Evolutionary conservation across 92 coral and sea anemone genomes (phyloP).

Genomic region (Metridium senile): DNA sequence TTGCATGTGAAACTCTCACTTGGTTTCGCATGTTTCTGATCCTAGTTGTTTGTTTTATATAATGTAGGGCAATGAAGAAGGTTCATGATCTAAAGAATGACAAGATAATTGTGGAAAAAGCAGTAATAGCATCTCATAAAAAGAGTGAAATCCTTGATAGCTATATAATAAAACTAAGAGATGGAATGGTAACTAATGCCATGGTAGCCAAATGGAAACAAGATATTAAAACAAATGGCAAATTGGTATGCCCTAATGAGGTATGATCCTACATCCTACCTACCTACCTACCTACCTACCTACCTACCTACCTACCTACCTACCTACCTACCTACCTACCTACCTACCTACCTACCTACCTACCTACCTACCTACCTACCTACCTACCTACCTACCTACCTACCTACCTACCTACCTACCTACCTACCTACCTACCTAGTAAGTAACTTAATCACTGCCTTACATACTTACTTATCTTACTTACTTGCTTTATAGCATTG

Average conservation of each 20-base stretch:
- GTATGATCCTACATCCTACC: too few relatives aligned
- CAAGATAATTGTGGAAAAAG: neutral
- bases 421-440: too few relatives aligned
- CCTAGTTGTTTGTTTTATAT: neutral
- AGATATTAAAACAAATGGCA: neutral
- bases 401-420: too few relatives aligned
- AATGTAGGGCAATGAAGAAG: constrained; percentile 36
- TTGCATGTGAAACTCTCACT: neutral
- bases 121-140: neutral
- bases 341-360: too few relatives aligned
- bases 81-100: constrained; percentile 32
- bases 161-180: constrained; percentile 23
- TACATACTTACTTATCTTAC: neutral
- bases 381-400: too few relatives aligned
- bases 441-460: neutral
- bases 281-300: too few relatives aligned
- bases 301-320: too few relatives aligned
- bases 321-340: too few relatives aligned
- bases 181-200: constrained; percentile 20
- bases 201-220: constrained; percentile 15
- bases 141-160: constrained; percentile 1
- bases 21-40: neutral
- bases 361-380: too few relatives aligned
- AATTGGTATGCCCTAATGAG: constrained; percentile 32
- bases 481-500: neutral